These are phyloP conservation scores for Epirrhoe alternata DNA, from an alignment of 2,888 invertebrate genomes.

Conservation along the genomic window DNA sequence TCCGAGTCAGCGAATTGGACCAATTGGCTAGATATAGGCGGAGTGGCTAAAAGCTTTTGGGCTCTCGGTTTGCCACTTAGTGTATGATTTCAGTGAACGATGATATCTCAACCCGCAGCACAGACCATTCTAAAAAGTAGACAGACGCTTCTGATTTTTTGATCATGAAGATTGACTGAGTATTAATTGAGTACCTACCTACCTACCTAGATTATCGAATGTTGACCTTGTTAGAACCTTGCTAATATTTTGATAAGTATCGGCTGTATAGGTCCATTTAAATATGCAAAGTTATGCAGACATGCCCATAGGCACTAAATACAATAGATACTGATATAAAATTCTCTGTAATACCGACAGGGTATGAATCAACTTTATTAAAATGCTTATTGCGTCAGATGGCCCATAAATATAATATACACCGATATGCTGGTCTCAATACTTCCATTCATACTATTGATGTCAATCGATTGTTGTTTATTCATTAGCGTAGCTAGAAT, in stretches of 20 bases:
- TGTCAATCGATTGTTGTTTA: conserved; percentile 41
- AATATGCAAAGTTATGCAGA: conserved; percentile 27
- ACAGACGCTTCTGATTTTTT: not conserved
- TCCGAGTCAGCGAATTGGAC: conserved; percentile 61
- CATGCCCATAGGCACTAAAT: conserved; percentile 29
- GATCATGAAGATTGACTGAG: not conserved
- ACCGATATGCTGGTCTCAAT: conserved; percentile 40
- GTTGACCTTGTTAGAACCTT: conserved; percentile 4
- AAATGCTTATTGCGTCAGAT: conserved; percentile 43
- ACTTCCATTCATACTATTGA: conserved; percentile 39
- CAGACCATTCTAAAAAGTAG: not conserved
- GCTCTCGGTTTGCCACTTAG: conserved; percentile 29
- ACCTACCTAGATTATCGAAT: not conserved
- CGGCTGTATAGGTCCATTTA: not conserved
- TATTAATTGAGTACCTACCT: too few species aligned
- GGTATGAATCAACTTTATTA: conserved; percentile 39
- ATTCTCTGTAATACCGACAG: conserved; percentile 26
- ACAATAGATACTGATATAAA: conserved; percentile 36
- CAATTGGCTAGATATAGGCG: conserved; percentile 54
- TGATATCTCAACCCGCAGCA: conserved; percentile 11
- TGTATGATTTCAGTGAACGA: conserved; percentile 20
- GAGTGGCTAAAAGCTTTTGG: conserved; percentile 46
- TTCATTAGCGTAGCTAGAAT: conserved; percentile 32
- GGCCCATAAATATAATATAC: conserved; percentile 40
- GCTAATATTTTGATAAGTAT: conserved; percentile 4